These are phyloP conservation scores for Lepetodrilus schrolli DNA, from an alignment of 2,888 invertebrate genomes.

Conservation along the genomic window DNA sequence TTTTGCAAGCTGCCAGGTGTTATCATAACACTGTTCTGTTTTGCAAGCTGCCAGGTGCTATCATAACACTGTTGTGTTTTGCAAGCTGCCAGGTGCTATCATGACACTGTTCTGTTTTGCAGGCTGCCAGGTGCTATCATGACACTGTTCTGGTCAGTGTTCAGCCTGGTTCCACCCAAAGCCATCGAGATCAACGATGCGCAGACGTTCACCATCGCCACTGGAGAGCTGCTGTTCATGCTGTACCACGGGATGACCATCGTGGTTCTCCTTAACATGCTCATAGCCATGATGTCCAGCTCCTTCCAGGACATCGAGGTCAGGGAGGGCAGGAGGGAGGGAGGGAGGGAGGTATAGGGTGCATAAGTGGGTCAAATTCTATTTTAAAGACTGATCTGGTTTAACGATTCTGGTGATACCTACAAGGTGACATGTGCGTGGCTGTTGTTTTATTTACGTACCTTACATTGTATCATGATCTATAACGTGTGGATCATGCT, in stretches of 20 bases:
- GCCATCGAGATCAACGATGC: constrained; percentile 71
- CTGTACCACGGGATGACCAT: constrained; percentile 77
- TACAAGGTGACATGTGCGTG: too few species aligned
- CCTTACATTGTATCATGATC: too few species aligned
- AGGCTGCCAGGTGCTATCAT: constrained; percentile 64
- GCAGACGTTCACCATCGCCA: constrained; percentile 74
- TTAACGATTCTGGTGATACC: too few species aligned
- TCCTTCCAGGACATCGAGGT: constrained; percentile 77
- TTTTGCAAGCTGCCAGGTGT: too few species aligned
- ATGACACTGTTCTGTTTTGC: constrained; percentile 34
- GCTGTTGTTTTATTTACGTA: too few species aligned
- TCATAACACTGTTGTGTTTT: constrained; percentile 25
- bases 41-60: too few species aligned
- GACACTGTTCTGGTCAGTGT: constrained; percentile 76
- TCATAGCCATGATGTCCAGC: constrained; percentile 77
- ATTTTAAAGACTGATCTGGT: too few species aligned
- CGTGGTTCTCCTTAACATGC: constrained; percentile 77
- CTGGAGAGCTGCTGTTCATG: constrained; percentile 76
- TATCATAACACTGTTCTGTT: too few species aligned
- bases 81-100: constrained; percentile 63
- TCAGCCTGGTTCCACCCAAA: constrained; percentile 75
- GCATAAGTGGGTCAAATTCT: too few species aligned
- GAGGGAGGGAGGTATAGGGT: too few species aligned
- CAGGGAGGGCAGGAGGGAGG: too few species aligned
- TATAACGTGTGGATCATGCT: too few species aligned